Conservation (phyloP, 2,797 vertebrate genomes). For the Sandelia bainsii region DNA sequence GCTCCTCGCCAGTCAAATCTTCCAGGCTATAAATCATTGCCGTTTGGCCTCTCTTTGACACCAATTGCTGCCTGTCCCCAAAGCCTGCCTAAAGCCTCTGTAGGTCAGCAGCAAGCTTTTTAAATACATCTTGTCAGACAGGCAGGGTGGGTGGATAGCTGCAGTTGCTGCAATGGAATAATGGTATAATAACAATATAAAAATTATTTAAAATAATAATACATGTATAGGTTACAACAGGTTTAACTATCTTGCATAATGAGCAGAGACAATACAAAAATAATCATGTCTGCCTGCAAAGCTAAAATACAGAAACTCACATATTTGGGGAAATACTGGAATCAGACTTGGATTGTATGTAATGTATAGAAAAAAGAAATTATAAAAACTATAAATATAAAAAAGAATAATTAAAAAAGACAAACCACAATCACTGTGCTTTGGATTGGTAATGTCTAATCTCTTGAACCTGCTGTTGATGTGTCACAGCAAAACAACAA, state of each 20-base stretch:
- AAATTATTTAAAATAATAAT: conserved; percentile 10
- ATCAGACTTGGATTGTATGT: background rate
- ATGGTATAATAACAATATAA: conserved; percentile 16
- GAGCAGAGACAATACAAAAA: background rate
- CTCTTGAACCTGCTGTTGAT: no score
- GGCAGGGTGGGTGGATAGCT: conserved; percentile 51
- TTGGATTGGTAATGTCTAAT: no score
- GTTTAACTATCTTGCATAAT: background rate
- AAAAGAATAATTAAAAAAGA: no score
- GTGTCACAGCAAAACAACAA: background rate
- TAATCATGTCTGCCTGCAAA: background rate
- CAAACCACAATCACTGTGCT: no score
- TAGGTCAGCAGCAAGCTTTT: conserved; percentile 65
- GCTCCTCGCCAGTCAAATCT: conserved; percentile 85
- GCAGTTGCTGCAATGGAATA: conserved; percentile 46
- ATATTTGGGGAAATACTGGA: background rate
- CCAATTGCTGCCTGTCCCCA: conserved; percentile 77
- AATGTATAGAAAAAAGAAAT: no score
- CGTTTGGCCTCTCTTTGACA: conserved; percentile 80
- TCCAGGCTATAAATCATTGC: conserved; percentile 86
- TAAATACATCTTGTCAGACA: conserved; percentile 72
- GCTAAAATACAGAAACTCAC: background rate
- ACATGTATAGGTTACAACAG: background rate
- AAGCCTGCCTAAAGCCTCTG: conserved; percentile 77
- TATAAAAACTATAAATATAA: no score